These are phyloP conservation scores for Drosophila pruinosa DNA, from an alignment of 1,140 invertebrate genomes.

Conservation along the genomic window DNA sequence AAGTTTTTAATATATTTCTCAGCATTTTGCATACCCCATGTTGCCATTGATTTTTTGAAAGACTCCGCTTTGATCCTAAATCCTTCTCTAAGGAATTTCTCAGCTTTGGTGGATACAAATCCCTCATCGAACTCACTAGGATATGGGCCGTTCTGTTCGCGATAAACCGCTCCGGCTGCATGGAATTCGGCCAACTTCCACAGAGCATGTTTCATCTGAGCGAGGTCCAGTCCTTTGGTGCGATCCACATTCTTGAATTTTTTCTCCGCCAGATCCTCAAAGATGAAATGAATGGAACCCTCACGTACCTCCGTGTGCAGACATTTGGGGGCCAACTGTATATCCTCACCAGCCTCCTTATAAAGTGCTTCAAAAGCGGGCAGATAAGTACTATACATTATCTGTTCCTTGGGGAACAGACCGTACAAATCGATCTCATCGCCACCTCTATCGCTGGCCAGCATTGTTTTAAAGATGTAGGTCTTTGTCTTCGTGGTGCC, in stretches of 20 bases:
- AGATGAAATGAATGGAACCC: conserved; percentile 55
- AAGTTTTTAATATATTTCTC: conserved; percentile 59
- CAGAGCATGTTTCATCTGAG: conserved; percentile 83
- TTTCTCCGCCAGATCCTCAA: conserved; percentile 53
- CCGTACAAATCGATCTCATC: conserved; percentile 33
- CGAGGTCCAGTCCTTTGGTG: conserved; percentile 84
- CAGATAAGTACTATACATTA: conserved; percentile 62
- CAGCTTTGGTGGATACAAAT: conserved; percentile 27
- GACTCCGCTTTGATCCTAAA: conserved; percentile 20
- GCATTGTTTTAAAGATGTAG: conserved; percentile 66
- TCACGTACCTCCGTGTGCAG: conserved; percentile 45
- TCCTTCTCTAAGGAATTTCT: conserved; percentile 19
- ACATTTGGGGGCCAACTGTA: conserved; percentile 65
- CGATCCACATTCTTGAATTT: conserved; percentile 80
- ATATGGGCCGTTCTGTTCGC: conserved; percentile 53
- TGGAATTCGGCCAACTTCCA: conserved; percentile 84
- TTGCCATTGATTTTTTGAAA: conserved; percentile 55
- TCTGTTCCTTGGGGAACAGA: conserved; percentile 60
- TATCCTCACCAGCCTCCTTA: conserved; percentile 48
- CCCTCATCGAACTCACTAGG: conserved; percentile 56
- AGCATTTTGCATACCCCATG: conserved; percentile 55
- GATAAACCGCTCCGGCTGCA: conserved; percentile 82
- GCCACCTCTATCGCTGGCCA: conserved; percentile 55
- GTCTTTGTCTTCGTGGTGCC: conserved; percentile 52
- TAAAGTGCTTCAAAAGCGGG: conserved; percentile 63